phyloP scores from a whole-genome alignment of 2,888 invertebrate species.

The Athripsodes cinereus region DNA sequence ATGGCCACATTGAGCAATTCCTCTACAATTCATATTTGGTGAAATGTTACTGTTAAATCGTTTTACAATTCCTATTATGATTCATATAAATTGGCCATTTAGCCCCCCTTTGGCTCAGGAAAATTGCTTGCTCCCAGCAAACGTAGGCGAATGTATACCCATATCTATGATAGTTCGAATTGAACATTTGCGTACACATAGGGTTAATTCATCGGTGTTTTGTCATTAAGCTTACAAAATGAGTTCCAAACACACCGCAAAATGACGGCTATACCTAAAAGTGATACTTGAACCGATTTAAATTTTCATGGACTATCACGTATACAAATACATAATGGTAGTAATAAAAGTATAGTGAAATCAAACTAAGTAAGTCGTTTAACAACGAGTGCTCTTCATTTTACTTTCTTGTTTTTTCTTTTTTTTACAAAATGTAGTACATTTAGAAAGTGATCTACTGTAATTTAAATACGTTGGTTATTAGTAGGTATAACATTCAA shows the following conservation, averaged over 20 bases:
- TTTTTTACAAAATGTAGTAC: not conserved
- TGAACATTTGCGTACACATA: too few relatives aligned
- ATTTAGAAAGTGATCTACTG: not conserved
- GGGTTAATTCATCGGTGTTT: not conserved
- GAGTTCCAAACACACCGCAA: slow-evolving; percentile 8
- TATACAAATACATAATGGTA: not conserved
- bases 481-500: too few relatives aligned
- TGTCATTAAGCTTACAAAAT: not conserved
- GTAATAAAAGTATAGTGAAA: slow-evolving; percentile 1
- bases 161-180: too few relatives aligned
- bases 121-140: too few relatives aligned
- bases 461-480: too few relatives aligned
- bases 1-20: too few relatives aligned
- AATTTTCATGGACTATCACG: not conserved
- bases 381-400: not conserved
- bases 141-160: too few relatives aligned
- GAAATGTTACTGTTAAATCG: too few relatives aligned
- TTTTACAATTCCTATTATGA: too few relatives aligned
- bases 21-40: too few relatives aligned
- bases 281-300: slow-evolving; percentile 7
- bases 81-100: too few relatives aligned
- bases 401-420: not conserved
- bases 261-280: slow-evolving; percentile 2
- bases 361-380: not conserved
- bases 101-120: too few relatives aligned